Evolutionary conservation across 1,140 invertebrate species (phyloP), one percentile per base, ranked within the genome.

Genomic region (Drosophila nikananu): DNA sequence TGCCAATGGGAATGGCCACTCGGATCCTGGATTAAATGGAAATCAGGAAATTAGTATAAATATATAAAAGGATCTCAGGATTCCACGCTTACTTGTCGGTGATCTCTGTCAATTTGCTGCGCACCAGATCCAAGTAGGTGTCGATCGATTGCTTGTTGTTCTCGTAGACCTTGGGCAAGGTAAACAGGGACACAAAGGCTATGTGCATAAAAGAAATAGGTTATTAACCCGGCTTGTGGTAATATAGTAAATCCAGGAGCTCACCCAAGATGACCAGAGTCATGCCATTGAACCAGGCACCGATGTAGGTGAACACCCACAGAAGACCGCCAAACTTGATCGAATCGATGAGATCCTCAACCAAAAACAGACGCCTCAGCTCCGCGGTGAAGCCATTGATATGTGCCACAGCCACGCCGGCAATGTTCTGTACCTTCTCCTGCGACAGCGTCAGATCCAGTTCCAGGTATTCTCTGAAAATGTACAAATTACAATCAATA

Each of bases 261-360:
- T 94, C 93, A 98, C 97, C 96, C 91, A 99, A 95, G 89, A 99
- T 99, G 91, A 99, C 95, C 81, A 99, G 95, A 80, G 98, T 99
- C 95, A 99, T 97, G 93, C 98, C 98, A 94, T 99, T 99, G 95
- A 99, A 99, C 97, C 97, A 99, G 82, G 97, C 96, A 81, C 98
- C 98, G 83, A 99, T 95, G 93, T 99, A 99, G 32, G 98, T 99
- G 92, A 99, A 95, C 87, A 96, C 96, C 98, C 98, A 99, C 86
- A 99, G 94, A 76, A 98, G 94, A 72, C 98, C 95, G 81, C 96
- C 97, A 94, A 99, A 99, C 95, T 99, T 98, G 82, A 98, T 95
- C 46, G 98, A 99, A 94, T 99, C 98, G 63, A 99, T 96, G 79
- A 99, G 94, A 94, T 99, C 98, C 93, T 99, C 98, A 83, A 99